phyloP scores from a whole-genome alignment of 2,113 vertebrate species.

The Saccopteryx leptura region DNA sequence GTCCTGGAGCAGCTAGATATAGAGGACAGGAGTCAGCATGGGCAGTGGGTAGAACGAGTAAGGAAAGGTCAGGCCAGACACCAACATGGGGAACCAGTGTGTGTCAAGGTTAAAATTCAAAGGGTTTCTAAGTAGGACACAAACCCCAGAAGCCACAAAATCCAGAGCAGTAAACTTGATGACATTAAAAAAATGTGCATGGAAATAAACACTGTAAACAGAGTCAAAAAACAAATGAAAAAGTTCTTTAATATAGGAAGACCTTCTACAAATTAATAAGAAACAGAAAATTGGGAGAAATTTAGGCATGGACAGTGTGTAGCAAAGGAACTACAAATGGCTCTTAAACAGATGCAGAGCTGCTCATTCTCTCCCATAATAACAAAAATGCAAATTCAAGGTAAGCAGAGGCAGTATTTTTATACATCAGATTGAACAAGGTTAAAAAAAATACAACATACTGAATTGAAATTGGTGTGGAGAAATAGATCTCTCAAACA shows the following conservation, averaged over 20 bases:
- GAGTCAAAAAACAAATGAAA: conserved; percentile 10
- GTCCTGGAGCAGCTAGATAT: background rate
- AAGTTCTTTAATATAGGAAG: conserved; percentile 44
- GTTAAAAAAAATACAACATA: background rate
- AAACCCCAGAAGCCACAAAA: background rate
- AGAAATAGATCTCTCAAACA: background rate
- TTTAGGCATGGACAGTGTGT: background rate
- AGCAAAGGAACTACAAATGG: background rate
- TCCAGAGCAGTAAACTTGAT: background rate
- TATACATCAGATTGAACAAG: conserved; percentile 15
- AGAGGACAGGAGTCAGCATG: rapidly evolving
- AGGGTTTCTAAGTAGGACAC: background rate
- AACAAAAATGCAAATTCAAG: conserved; percentile 60
- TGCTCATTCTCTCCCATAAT: background rate
- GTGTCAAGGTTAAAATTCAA: background rate
- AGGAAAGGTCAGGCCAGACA: background rate
- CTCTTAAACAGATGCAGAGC: background rate
- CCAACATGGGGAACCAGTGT: background rate
- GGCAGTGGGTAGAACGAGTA: background rate
- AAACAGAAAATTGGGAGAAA: background rate
- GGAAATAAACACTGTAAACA: background rate
- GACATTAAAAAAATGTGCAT: background rate
- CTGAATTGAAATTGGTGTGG: background rate
- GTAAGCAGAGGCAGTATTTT: background rate
- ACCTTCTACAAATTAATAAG: conserved; percentile 23